Base-by-base conservation (phyloP, 2,113 vertebrate species). In the Nibea albiflora region DNA sequence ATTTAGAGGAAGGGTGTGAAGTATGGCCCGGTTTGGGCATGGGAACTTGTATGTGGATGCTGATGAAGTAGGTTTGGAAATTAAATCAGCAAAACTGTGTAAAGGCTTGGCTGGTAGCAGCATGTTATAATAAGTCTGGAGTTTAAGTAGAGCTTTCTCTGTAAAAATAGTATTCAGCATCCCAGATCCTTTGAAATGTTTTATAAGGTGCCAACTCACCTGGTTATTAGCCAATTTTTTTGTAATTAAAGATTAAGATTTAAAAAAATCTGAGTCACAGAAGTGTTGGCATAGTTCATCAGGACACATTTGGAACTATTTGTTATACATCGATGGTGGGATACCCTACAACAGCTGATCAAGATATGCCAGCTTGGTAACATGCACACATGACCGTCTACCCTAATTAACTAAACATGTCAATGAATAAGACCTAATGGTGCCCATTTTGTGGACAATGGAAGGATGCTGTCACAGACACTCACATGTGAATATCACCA, bases 31-130 rank as follows among this genome's bases (percentile, higher is more conserved):
- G 1, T 50, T 42, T 47, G 54, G 46, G 7, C 10, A 31, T n/a
- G 6, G 17, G 3, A 28, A 22, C 39, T 44, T 15, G 26, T 9
- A 57, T 39, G 6, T 44, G 19, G 26, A 53, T 65, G 10, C 22
- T 61, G 56, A 49, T 62, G 28, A 28, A 68, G 64, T 69, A 64
- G 19, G 6, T 76, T 71, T 77, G 31, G 1, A 71, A 72, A 62
- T 63, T 0, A 64, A 65, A 2, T 56, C 31, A 31, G 16, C 15
- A 62, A 63, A 28, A n/a, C 10, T 60, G 4, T 49, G 7, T n/a
- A 15, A 52, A 16, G 46, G 42, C 20, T 64, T 22, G 28, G n/a
- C 42, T 57, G 24, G 26, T 69, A 47, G 4, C 46, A 50, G 22
- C 56, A 78, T 58, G 53, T 60, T 69, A 4, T 65, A 54, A 31